Percentiles rank a stretch among this genome's conserved stretches.
Conservation (phyloP, 2,797 vertebrate species). For the Chloroceryle inda region DNA sequence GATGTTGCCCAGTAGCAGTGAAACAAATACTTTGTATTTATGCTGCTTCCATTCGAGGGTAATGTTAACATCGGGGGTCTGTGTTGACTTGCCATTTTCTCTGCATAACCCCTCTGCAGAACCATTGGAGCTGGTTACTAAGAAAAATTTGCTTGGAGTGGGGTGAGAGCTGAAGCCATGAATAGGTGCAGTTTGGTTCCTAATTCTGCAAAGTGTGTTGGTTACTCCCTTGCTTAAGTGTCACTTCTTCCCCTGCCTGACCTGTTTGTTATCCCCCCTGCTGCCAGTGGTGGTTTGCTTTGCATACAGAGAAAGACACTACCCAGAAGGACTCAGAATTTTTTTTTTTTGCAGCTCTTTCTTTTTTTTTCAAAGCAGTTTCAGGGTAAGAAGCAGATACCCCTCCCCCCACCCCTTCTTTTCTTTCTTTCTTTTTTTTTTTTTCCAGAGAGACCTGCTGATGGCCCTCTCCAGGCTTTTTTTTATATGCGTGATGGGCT, state of each 20-base stretch:
- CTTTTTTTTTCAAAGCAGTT: not conserved
- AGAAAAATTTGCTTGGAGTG: not conserved
- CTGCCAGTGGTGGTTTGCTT: not conserved
- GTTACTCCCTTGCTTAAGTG: not conserved
- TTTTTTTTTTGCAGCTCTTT: not conserved
- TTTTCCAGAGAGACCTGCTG: not conserved
- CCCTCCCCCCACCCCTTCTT: not conserved
- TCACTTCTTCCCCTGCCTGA: constrained; percentile 28
- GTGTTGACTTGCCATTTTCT: constrained; percentile 23
- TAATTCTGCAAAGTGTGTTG: not conserved
- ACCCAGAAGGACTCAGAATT: not conserved
- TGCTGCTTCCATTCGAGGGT: constrained; percentile 9
- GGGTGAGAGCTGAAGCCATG: not conserved
- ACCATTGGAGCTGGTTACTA: not conserved
- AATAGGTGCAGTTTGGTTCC: not conserved
- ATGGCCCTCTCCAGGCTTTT: not conserved
- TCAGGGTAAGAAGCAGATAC: not conserved
- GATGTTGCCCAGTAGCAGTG: constrained; percentile 66
- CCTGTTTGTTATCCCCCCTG: not conserved
- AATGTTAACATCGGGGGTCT: not conserved
- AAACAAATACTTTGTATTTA: constrained; percentile 74
- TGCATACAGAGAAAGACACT: not conserved
- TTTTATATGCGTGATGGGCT: not conserved
- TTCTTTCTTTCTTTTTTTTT: no score
- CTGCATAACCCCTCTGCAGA: not conserved